A percentile compares a stretch with the other conserved stretches of the same genome.
Evolutionary conservation across 2,797 vertebrate species (phyloP).

Genomic region (Nannoperca australis): DNA sequence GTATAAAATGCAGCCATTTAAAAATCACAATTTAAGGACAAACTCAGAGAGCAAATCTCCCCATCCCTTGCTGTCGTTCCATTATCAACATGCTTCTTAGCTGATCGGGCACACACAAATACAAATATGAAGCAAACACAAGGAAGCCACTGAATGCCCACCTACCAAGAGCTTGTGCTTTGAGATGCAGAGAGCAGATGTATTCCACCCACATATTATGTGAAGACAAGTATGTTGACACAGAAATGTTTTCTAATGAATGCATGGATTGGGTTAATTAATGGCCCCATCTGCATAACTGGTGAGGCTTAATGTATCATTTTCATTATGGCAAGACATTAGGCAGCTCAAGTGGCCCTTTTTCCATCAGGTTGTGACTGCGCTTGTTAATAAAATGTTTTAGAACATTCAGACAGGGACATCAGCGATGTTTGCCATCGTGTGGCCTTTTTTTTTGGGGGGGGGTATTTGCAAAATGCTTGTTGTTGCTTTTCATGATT

Average conservation of each 20-base stretch:
- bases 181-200: conserved; percentile 11
- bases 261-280: conserved; percentile 50
- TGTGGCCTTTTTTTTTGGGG: background rate
- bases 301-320: conserved; percentile 57
- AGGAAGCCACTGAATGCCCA: background rate
- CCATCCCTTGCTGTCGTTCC: no score
- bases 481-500: background rate
- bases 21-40: background rate
- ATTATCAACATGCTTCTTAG: background rate
- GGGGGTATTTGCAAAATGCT: background rate
- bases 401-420: background rate
- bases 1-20: no score
- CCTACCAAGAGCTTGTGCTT: background rate
- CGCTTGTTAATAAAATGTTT: conserved; percentile 7
- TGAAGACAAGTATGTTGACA: conserved; percentile 51
- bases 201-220: conserved; percentile 36
- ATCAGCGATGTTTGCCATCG: background rate
- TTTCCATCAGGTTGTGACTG: conserved; percentile 24
- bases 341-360: conserved; percentile 40
- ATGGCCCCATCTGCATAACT: conserved; percentile 46
- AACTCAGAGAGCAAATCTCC: background rate
- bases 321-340: conserved; percentile 39
- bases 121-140: background rate
- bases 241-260: conserved; percentile 49
- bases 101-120: no score